Conservation (phyloP, 2,888 invertebrate genomes). For the Pseudococcus viburni region DNA sequence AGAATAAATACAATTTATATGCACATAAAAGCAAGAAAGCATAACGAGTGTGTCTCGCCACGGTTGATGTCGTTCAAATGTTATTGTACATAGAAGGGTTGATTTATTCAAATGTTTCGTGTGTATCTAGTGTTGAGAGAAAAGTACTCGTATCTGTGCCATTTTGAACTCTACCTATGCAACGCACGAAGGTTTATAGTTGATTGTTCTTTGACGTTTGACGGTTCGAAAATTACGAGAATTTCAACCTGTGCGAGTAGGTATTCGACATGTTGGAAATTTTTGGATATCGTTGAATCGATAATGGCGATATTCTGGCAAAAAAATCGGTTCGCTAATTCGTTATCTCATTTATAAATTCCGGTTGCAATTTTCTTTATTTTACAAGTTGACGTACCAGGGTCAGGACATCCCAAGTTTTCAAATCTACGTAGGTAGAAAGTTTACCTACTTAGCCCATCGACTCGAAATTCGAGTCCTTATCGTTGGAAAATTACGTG, state of each 20-base stretch:
- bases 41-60: not conserved
- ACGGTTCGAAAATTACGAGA: not conserved
- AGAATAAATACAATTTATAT: slow-evolving; percentile 10
- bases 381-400: not conserved
- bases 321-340: no score
- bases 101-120: not conserved
- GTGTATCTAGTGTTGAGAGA: slow-evolving; percentile 3
- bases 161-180: not conserved
- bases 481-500: not conserved
- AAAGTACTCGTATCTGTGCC: not conserved
- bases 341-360: no score
- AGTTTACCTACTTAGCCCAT: not conserved
- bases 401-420: not conserved
- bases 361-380: not conserved
- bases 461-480: not conserved
- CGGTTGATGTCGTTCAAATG: not conserved
- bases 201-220: not conserved
- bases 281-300: no score
- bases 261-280: no score
- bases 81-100: not conserved
- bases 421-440: not conserved
- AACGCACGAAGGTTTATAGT: not conserved
- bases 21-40: not conserved
- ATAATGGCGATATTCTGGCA: no score
- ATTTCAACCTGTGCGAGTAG: no score